phyloP scores from a whole-genome alignment of 2,113 vertebrate species.

The Okapia johnstoni region DNA sequence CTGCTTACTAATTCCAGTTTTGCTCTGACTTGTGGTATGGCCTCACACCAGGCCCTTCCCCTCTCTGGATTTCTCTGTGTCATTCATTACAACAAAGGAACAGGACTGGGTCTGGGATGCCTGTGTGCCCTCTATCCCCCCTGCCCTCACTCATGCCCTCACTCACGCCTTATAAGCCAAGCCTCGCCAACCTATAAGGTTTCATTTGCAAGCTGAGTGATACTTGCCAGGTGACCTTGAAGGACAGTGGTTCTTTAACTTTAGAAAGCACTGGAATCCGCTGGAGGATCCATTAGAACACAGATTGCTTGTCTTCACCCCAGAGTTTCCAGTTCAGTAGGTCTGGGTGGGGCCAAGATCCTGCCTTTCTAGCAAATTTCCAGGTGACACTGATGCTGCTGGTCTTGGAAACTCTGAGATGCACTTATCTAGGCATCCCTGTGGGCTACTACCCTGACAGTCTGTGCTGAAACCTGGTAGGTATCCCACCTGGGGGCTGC shows the following conservation, averaged over 20 bases:
- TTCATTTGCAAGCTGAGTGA: background rate
- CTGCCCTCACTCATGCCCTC: background rate
- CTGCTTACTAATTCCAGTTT: background rate
- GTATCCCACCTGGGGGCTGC: background rate
- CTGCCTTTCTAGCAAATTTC: background rate
- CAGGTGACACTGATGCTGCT: background rate
- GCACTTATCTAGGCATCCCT: too few species aligned
- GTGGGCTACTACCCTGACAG: background rate
- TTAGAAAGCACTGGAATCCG: background rate
- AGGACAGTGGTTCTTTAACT: background rate
- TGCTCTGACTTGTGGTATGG: background rate
- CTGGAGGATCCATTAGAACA: background rate
- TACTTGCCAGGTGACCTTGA: background rate
- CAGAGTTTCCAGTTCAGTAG: background rate
- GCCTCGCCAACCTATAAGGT: background rate
- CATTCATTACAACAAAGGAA: background rate
- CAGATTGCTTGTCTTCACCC: background rate
- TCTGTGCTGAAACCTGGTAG: background rate
- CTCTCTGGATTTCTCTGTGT: background rate
- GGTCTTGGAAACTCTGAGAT: background rate
- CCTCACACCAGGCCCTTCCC: background rate
- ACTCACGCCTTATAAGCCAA: background rate
- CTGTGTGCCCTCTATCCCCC: accelerated
- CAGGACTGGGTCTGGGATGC: background rate
- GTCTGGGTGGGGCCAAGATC: background rate